Evolutionary conservation across 2,888 invertebrate genomes (phyloP), one percentile per base, ranked within the genome.

Genomic region (Phania funesta): DNA sequence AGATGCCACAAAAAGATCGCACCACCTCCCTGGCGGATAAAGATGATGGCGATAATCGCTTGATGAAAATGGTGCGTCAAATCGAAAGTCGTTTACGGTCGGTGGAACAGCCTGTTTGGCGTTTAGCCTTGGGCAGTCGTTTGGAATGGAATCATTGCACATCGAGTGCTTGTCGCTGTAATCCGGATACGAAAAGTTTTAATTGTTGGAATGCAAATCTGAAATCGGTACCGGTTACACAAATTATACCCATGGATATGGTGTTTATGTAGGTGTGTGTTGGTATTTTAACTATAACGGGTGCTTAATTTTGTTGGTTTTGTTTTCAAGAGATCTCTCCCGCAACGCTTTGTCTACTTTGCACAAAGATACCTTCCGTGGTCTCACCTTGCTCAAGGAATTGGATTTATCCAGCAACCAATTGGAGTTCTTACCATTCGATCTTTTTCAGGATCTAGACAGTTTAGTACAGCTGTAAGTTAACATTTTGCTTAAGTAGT

Each of bases 81-180:
- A 90, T 94, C 44, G 94, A 94, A 84, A 91, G 93, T 71, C 90
- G 94, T 56, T 87, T 94, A 18, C 90, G 93, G 71, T 93, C 94
- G 1, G 91, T 94, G 73, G 94, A 94, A 87, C 94, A 94, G 87
- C 93, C 94, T 84, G 93, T 93, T 64, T 94, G 94, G 94, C 91
- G 91, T 83, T 89, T 93, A 54, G 91, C 92, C 2, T 90, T 90
- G 50, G 91, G 90, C 32, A 91, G 92, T 50, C 91, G 92, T 60
- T 84, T 86, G 8, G 92, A 93, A 77, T 93, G 93, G 92, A 92
- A 93, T 89, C 91, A 92, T 20, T 94, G 94, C 86, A 92, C 92
- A 1, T 92, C 93, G 83, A 94, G 94, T 0, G 93, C 93, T 0
- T 94, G 94, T 85, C 93, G 93, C 84, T 94, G 94, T 85, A 90